Evolutionary conservation across 1,140 invertebrate species (phyloP).

Genomic region (Odontomachus brunneus): DNA sequence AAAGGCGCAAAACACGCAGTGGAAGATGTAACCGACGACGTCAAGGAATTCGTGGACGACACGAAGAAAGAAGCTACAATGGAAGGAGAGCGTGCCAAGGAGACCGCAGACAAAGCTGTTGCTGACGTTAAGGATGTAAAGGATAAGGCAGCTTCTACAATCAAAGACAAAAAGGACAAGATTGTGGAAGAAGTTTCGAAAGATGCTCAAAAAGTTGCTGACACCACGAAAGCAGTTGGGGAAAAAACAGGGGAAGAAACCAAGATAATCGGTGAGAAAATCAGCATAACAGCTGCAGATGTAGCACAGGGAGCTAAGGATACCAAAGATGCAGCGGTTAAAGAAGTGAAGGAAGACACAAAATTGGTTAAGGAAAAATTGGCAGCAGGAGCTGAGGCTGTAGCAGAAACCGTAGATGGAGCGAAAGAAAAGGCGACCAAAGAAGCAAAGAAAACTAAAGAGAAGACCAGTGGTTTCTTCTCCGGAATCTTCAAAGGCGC

Average conservation of each 20-base stretch:
- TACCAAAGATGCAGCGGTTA: constrained; percentile 39
- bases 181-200: too few relatives aligned
- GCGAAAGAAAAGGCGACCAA: constrained; percentile 22
- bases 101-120: constrained; percentile 43
- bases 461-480: constrained; percentile 56
- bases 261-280: too few relatives aligned
- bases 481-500: constrained; percentile 67
- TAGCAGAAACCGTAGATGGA: constrained; percentile 27
- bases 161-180: too few relatives aligned
- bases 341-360: not conserved
- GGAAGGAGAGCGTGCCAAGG: constrained; percentile 56
- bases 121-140: constrained; percentile 32
- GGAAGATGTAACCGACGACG: constrained; percentile 45
- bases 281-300: too few relatives aligned
- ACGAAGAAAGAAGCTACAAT: constrained; percentile 51
- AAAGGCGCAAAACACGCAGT: constrained; percentile 54
- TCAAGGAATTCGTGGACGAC: constrained; percentile 48
- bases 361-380: not conserved
- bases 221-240: too few relatives aligned
- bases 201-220: too few relatives aligned
- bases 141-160: too few relatives aligned
- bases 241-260: too few relatives aligned
- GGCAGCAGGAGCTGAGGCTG: not conserved
- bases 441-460: not conserved
- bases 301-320: not conserved